Conservation (phyloP, 1,140 invertebrate genomes). For the Meloidogyne floridensis region DNA sequence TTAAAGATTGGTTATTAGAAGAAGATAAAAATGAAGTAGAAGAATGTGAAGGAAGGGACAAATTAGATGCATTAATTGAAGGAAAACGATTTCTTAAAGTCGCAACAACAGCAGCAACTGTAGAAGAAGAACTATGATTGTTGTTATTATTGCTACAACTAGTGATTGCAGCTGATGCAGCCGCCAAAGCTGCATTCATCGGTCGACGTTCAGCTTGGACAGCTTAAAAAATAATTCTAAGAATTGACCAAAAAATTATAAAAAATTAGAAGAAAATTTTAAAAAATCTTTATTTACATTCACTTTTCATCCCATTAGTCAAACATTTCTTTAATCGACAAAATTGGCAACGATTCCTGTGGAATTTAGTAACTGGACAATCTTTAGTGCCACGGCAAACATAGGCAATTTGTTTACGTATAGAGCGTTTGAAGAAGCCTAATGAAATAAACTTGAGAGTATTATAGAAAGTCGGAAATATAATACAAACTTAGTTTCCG, state of each 20-base stretch:
- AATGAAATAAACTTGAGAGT: neutral
- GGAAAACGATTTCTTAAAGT: neutral
- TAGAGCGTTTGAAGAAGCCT: slow-evolving; percentile 60
- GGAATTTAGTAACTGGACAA: slow-evolving; percentile 94
- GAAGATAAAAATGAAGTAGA: neutral
- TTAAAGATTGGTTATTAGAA: neutral
- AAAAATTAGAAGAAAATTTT: neutral
- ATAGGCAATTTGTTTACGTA: slow-evolving; percentile 76
- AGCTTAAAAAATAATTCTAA: slow-evolving; percentile 66
- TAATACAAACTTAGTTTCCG: too few species aligned
- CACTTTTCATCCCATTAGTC: slow-evolving; percentile 92
- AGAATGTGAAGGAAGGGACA: neutral
- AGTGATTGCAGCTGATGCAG: slow-evolving; percentile 35
- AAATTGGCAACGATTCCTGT: slow-evolving; percentile 91
- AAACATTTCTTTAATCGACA: slow-evolving; percentile 94
- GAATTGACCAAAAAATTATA: neutral
- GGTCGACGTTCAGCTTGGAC: slow-evolving; percentile 71
- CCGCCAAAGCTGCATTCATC: slow-evolving; percentile 64
- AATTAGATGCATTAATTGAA: neutral
- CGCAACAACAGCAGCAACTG: neutral
- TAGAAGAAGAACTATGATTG: slow-evolving; percentile 1
- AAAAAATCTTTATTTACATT: slow-evolving; percentile 73
- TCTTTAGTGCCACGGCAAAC: slow-evolving; percentile 89
- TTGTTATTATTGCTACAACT: slow-evolving; percentile 19
- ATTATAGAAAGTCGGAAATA: too few species aligned